phyloP scores from a whole-genome alignment of 1,140 invertebrate genomes.

The Drosophila navojoa region DNA sequence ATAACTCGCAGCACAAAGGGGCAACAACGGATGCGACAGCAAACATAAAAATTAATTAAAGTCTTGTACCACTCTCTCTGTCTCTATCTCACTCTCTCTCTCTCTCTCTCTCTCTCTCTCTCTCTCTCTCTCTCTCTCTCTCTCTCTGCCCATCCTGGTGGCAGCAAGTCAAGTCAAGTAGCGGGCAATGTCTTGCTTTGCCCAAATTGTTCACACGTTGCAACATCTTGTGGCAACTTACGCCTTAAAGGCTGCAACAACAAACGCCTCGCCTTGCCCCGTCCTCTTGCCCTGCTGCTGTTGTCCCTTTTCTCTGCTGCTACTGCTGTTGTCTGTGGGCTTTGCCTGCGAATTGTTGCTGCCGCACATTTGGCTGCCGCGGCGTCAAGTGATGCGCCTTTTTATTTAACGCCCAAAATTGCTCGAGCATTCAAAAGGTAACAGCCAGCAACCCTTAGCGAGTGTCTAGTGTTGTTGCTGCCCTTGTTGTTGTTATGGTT shows the following conservation, averaged over 20 bases:
- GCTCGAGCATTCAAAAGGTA: conserved; percentile 48
- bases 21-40: conserved; percentile 24
- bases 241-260: conserved; percentile 60
- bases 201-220: conserved; percentile 74
- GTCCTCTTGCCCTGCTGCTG: conserved; percentile 10
- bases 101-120: background rate
- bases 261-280: conserved; percentile 4
- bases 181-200: conserved; percentile 59
- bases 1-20: conserved; percentile 55
- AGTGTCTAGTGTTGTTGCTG: conserved; percentile 33
- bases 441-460: conserved; percentile 50
- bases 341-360: conserved; percentile 25
- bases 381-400: conserved; percentile 76
- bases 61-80: conserved; percentile 2
- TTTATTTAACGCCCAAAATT: conserved; percentile 55
- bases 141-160: conserved; percentile 6
- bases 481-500: conserved; percentile 34
- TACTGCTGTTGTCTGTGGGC: conserved; percentile 1
- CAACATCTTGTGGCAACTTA: conserved; percentile 58
- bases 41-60: conserved; percentile 79
- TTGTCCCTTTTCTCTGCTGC: too few species aligned
- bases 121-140: background rate
- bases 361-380: conserved; percentile 38
- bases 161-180: conserved; percentile 58
- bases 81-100: background rate